phyloP scores from a whole-genome alignment of 2,888 invertebrate genomes.

The Melanophora roralis region DNA sequence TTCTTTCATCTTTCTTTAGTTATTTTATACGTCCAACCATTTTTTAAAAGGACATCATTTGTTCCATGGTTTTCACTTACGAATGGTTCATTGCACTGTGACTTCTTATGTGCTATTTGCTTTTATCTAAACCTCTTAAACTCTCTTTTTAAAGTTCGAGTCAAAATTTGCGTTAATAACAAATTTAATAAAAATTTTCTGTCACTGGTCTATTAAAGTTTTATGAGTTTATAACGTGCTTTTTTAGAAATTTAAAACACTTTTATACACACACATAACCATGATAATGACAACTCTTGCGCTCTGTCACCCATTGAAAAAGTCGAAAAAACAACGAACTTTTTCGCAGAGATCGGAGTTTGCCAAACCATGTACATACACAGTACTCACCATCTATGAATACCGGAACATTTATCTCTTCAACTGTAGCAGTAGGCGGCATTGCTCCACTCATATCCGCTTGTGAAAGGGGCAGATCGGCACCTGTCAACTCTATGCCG shows the following conservation, averaged over 20 bases:
- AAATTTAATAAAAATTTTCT: background rate
- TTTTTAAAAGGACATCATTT: conserved; percentile 30
- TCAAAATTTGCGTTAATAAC: background rate
- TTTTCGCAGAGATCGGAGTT: conserved; percentile 15
- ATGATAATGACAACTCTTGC: conserved; percentile 41
- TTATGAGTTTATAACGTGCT: conserved; percentile 46
- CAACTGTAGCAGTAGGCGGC: conserved; percentile 75
- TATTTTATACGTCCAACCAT: conserved; percentile 22
- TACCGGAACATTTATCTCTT: conserved; percentile 76
- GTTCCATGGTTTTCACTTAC: conserved; percentile 57
- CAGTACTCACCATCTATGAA: conserved; percentile 77
- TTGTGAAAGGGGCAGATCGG: conserved; percentile 68
- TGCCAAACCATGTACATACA: conserved; percentile 68
- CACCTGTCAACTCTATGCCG: conserved; percentile 74
- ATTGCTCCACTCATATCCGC: conserved; percentile 76
- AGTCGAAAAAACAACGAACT: conserved; percentile 17
- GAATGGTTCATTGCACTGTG: conserved; percentile 76
- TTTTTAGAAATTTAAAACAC: conserved; percentile 39
- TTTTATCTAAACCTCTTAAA: conserved; percentile 1
- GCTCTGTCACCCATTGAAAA: conserved; percentile 30
- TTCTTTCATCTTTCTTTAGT: conserved; percentile 8
- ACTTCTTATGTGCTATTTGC: conserved; percentile 65
- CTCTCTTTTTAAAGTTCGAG: conserved; percentile 1
- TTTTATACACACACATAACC: conserved; percentile 57
- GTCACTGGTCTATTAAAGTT: conserved; percentile 26